phyloP scores from a whole-genome alignment of 2,113 vertebrate genomes.

The Mirounga angustirostris region DNA sequence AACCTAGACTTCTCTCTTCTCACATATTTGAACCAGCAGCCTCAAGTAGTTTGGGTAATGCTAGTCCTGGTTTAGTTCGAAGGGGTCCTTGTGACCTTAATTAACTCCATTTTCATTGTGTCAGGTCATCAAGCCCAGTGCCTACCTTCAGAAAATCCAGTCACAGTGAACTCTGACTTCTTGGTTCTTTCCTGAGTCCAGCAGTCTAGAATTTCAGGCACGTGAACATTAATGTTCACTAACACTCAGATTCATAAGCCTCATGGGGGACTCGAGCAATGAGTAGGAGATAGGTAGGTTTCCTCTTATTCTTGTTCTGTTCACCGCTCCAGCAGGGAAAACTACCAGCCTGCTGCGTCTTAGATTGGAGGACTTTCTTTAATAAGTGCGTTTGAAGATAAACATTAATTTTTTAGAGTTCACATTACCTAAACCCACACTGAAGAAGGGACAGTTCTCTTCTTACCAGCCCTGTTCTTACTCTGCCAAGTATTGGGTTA shows the following conservation, averaged over 20 bases:
- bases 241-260: background rate
- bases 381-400: background rate
- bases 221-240: background rate
- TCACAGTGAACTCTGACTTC: background rate
- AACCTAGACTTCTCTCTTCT: background rate
- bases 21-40: background rate
- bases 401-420: background rate
- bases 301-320: background rate
- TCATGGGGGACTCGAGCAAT: accelerated
- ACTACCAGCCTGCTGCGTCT: background rate
- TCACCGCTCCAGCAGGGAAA: background rate
- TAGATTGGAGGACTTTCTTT: background rate
- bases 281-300: background rate
- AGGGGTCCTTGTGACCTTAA: background rate
- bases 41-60: background rate
- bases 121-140: background rate
- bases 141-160: background rate
- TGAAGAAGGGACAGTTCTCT: background rate
- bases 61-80: background rate
- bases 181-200: background rate
- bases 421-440: background rate
- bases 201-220: background rate
- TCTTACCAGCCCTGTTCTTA: background rate
- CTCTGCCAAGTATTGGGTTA: background rate
- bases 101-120: background rate